Evolutionary conservation across 1,140 invertebrate species (phyloP), one percentile per base, ranked within the genome.

Genomic region (Stegodyphus dumicola): DNA sequence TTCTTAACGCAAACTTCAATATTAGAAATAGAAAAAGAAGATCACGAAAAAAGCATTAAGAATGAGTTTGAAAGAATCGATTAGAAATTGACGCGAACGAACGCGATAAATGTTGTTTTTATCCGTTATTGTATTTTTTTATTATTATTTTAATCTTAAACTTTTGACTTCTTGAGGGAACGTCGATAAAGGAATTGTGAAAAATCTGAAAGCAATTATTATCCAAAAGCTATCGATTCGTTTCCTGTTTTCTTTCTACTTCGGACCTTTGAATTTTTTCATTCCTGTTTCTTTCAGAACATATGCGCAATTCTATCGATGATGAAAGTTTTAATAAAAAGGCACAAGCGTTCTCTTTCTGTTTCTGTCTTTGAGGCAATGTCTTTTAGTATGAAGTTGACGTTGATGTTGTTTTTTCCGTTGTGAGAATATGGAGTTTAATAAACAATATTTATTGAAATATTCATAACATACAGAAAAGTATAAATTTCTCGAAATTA

Each of bases 181-280:
- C 48, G 66, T 79, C 77, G 66, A 70, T 79, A 70, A 56, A 56
- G 49, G 52, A 70, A 79, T 18, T 54, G 66, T 56, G 77, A 70
- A 70, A 67, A 70, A 79, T 70, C 66, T 79, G 77, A 79, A 79
- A 79, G 67, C 77, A 79, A 79, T 79, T 79, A 79, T 79, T 79
- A 79, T 71, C 77, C 67, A 67, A 79, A 70, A 7, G 13, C 6
- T 56, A 79, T 79, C 77, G 77, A 79, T 79, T 79, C 60, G 56
- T 56, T 79, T n/a, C 51, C 54, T 79, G 67, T 52, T 54, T 79
- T 79, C 51, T 66, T 79, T 56, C 9, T 53, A n/a, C n/a, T 74
- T 33, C 33, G 33, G 33, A 33, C 33, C 33, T 33, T 3, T 33
- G 33, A 33, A 33, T 77, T 52, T 56, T 66, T 17, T 48, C 11